These are phyloP conservation scores for Drosophila seguyi DNA, from an alignment of 1,140 invertebrate species.

Conservation along the genomic window DNA sequence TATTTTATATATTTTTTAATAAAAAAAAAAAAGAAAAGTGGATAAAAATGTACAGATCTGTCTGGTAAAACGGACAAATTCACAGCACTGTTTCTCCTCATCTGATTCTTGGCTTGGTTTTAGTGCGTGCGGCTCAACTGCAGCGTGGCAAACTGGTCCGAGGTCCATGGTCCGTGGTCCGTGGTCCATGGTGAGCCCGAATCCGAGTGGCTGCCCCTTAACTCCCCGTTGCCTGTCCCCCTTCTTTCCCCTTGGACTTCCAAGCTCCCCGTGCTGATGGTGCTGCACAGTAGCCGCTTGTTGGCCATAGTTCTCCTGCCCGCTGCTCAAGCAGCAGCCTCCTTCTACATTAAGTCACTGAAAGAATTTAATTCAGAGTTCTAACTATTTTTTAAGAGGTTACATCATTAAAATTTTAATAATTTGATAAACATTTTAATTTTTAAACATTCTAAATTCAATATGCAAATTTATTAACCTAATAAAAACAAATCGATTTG, in stretches of 20 bases:
- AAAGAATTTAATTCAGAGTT: neutral
- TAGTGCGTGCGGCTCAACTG: conserved; percentile 76
- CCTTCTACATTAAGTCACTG: conserved; percentile 39
- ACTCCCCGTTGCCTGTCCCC: neutral
- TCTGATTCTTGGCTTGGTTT: conserved; percentile 52
- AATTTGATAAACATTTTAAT: too few relatives aligned
- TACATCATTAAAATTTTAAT: too few relatives aligned
- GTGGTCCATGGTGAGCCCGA: conserved; percentile 10
- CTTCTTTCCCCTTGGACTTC: neutral
- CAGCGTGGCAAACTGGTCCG: conserved; percentile 75
- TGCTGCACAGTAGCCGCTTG: conserved; percentile 51
- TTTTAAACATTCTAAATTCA: too few relatives aligned
- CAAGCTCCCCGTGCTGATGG: neutral
- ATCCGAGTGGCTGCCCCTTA: conserved; percentile 8
- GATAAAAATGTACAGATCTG: neutral
- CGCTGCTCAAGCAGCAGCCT: conserved; percentile 26
- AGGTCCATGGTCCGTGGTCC: conserved; percentile 44
- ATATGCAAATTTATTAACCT: too few relatives aligned
- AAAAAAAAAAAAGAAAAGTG: too few relatives aligned
- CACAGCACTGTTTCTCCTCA: conserved; percentile 10
- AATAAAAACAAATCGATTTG: too few relatives aligned
- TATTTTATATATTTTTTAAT: neutral
- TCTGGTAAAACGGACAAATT: neutral
- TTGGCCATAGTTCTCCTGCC: conserved; percentile 49
- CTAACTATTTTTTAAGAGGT: too few relatives aligned